A percentile compares a stretch with the other conserved stretches of the same genome.
Conservation (phyloP, 2,888 invertebrate species). For the Phaonia tiefii region DNA sequence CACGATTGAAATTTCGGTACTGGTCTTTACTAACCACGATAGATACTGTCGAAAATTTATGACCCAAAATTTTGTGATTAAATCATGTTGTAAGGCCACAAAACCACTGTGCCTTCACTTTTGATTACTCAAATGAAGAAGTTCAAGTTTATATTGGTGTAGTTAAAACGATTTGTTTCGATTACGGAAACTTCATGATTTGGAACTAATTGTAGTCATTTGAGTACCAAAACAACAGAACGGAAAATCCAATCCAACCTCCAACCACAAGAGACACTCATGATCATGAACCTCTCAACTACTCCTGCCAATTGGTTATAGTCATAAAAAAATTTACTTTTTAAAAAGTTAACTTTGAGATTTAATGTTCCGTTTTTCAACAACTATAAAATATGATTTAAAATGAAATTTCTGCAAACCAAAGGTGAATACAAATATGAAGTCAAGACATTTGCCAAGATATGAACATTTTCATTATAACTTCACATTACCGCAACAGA, state of each 20-base stretch:
- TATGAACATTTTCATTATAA: constrained; percentile 22
- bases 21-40: too few species aligned
- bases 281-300: constrained; percentile 20
- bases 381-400: constrained; percentile 62
- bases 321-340: constrained; percentile 68
- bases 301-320: constrained; percentile 67
- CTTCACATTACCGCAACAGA: constrained; percentile 39
- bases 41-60: too few species aligned
- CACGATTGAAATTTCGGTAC: too few species aligned
- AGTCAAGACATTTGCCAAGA: constrained; percentile 25
- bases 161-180: constrained; percentile 74
- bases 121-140: constrained; percentile 59
- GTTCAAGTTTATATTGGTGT: constrained; percentile 68
- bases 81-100: too few species aligned
- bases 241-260: too few species aligned
- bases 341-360: constrained; percentile 59
- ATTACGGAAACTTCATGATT: constrained; percentile 77
- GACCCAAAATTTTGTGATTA: too few species aligned
- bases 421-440: constrained; percentile 19
- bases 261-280: constrained; percentile 18
- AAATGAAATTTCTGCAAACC: constrained; percentile 34
- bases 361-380: constrained; percentile 35
- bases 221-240: constrained; percentile 11
- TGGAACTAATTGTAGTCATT: constrained; percentile 75
- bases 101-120: constrained; percentile 47